These are phyloP conservation scores for Cheumatopsyche charites DNA, from an alignment of 1,140 invertebrate genomes.

Conservation along the genomic window DNA sequence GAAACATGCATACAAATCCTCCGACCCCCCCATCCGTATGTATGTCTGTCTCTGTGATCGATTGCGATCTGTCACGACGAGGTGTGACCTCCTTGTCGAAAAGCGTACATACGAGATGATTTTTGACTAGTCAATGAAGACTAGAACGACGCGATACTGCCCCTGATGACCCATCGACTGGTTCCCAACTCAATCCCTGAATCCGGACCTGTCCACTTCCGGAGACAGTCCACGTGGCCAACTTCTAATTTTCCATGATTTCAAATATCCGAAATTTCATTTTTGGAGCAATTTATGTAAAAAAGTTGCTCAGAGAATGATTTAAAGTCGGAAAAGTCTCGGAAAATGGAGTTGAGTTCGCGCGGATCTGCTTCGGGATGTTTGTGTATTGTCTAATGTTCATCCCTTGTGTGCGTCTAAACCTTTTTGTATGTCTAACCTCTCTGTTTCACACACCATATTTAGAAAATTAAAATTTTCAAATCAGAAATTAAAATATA, in stretches of 20 bases:
- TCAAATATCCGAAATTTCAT: background rate
- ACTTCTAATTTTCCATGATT: background rate
- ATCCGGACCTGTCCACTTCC: conserved; percentile 41
- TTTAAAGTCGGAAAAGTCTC: background rate
- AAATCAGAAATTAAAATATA: too few relatives aligned
- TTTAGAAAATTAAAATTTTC: conserved; percentile 20
- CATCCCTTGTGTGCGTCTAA: conserved; percentile 73
- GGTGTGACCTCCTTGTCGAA: background rate
- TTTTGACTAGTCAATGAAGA: conserved; percentile 12
- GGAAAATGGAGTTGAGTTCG: background rate
- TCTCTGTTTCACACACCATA: conserved; percentile 49
- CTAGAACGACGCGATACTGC: conserved; percentile 41
- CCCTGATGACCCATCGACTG: conserved; percentile 43
- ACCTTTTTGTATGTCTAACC: conserved; percentile 55
- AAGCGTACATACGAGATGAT: background rate
- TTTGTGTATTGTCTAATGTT: conserved; percentile 77
- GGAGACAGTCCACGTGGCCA: background rate
- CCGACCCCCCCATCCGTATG: background rate
- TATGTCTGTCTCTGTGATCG: too few relatives aligned
- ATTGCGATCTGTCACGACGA: background rate
- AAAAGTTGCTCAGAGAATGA: too few relatives aligned
- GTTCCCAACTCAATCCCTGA: conserved; percentile 39
- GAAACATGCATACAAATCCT: background rate
- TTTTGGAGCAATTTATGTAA: too few relatives aligned
- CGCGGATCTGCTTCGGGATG: conserved; percentile 36